These are phyloP conservation scores for Leucophora obtusa DNA, from an alignment of 2,888 invertebrate genomes.

Conservation along the genomic window DNA sequence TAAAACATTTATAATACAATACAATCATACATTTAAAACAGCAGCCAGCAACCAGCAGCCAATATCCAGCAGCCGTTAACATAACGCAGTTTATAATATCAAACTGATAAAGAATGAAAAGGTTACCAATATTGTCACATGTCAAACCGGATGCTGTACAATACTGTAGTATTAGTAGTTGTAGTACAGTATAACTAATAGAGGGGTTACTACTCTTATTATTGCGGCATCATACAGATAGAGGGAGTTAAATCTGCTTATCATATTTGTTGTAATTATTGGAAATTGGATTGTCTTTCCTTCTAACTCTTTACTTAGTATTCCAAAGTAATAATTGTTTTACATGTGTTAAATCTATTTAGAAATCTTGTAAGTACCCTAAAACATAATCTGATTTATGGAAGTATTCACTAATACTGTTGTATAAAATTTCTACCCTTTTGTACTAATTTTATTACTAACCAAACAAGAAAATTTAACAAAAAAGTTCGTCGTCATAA, in stretches of 20 bases:
- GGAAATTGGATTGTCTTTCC: slow-evolving; percentile 50
- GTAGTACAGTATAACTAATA: not conserved
- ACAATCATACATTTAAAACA: slow-evolving; percentile 23
- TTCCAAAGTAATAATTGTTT: slow-evolving; percentile 49
- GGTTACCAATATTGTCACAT: slow-evolving; percentile 61
- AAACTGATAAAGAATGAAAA: slow-evolving; percentile 21
- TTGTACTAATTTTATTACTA: slow-evolving; percentile 52
- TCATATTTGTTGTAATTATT: slow-evolving; percentile 46
- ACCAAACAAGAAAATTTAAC: slow-evolving; percentile 3
- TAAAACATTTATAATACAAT: slow-evolving; percentile 47
- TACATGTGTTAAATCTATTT: slow-evolving; percentile 26
- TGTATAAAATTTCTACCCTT: slow-evolving; percentile 50
- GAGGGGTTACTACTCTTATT: slow-evolving; percentile 14
- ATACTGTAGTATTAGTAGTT: slow-evolving; percentile 17
- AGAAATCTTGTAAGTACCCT: slow-evolving; percentile 19
- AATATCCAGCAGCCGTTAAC: slow-evolving; percentile 50
- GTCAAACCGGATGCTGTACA: slow-evolving; percentile 58
- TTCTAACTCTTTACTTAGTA: not conserved
- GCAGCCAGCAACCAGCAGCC: slow-evolving; percentile 44
- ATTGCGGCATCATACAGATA: slow-evolving; percentile 20
- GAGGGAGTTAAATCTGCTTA: slow-evolving; percentile 37
- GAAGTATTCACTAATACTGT: too few species aligned
- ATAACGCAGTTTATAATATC: slow-evolving; percentile 18
- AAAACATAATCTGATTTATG: not conserved
- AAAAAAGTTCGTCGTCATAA: slow-evolving; percentile 49